Percentiles rank a stretch among this genome's conserved stretches.
phyloP scores from a whole-genome alignment of 2,888 invertebrate genomes.

The Meteorus colon region DNA sequence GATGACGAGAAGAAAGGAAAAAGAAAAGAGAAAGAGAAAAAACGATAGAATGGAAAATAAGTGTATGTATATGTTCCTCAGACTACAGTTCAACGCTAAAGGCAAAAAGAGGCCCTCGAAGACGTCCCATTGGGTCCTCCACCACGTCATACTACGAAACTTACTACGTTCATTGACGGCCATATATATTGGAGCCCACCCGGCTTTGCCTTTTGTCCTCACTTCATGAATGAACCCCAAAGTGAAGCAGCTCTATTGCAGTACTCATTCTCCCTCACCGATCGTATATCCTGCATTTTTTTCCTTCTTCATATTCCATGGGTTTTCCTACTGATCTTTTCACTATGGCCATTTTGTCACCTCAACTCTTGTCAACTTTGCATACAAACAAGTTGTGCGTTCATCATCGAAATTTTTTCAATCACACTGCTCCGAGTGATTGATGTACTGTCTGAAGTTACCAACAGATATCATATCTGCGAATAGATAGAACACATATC shows the following conservation, averaged over 20 bases:
- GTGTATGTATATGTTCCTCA: neutral
- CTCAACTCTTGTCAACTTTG: neutral
- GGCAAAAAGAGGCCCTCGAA: conserved; percentile 54
- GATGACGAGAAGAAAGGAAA: neutral
- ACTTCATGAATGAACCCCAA: conserved; percentile 64
- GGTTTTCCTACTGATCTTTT: neutral
- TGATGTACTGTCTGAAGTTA: neutral
- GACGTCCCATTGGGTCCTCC: conserved; percentile 33
- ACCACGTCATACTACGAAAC: conserved; percentile 47
- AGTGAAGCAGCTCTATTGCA: conserved; percentile 46
- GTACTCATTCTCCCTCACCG: neutral
- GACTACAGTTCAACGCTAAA: neutral
- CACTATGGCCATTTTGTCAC: neutral
- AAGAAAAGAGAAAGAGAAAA: neutral
- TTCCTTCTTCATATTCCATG: neutral
- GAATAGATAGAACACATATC: neutral
- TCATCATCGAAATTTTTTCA: neutral
- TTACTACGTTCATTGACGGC: conserved; percentile 69
- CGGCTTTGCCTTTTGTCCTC: conserved; percentile 57
- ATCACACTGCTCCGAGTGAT: neutral
- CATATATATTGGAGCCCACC: conserved; percentile 56
- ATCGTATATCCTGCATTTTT: neutral
- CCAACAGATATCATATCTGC: neutral
- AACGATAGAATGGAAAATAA: neutral
- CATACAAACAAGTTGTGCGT: neutral